Evolutionary conservation across 1,140 invertebrate genomes (phyloP), one percentile per base, ranked within the genome.

Genomic region (Aphidius gifuensis): DNA sequence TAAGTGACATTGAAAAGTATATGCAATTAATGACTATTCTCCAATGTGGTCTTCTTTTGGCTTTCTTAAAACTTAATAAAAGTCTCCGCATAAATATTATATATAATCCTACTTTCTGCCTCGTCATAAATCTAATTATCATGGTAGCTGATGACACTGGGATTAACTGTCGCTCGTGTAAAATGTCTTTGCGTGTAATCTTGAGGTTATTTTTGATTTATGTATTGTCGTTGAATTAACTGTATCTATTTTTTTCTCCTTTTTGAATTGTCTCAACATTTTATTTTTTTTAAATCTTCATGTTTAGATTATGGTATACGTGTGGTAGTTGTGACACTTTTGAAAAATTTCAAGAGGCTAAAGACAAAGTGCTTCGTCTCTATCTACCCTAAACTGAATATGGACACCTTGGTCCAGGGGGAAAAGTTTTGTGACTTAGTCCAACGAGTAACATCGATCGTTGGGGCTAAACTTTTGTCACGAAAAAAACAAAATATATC

Each of bases 111-210:
- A n/a, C 47, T n/a, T 16, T 11, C 11, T 9, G 6, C 9, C 47
- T 23, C 3, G 8, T 53, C 38, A 53, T 53, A 53, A 53, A 53
- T 53, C 51, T 53, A 53, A 53, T 53, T 53, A 53, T 53, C 51
- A 39, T 53, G 40, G 51, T 9, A 53, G 51, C 40, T 53, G 51
- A 53, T 53, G 51, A 53, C 51, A 53, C 51, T 39, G 9, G 51
- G 51, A 40, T 53, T 53, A 53, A 40, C 7, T 38, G 32, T 53
- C 40, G 2, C 8, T 39, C 9, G 51, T 5, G 51, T 53, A 39
- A 53, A 53, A 53, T 53, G 40, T 39, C 51, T 9, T 9, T 9
- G 51, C 40, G 51, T 38, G 40, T 53, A 53, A 53, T 53, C 51
- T 53, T 53, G 8, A 38, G 23, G 32, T 39, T 38, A 6, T 6